These are phyloP conservation scores for Latrodectus hesperus DNA, from an alignment of 2,888 invertebrate species.

Conservation along the genomic window DNA sequence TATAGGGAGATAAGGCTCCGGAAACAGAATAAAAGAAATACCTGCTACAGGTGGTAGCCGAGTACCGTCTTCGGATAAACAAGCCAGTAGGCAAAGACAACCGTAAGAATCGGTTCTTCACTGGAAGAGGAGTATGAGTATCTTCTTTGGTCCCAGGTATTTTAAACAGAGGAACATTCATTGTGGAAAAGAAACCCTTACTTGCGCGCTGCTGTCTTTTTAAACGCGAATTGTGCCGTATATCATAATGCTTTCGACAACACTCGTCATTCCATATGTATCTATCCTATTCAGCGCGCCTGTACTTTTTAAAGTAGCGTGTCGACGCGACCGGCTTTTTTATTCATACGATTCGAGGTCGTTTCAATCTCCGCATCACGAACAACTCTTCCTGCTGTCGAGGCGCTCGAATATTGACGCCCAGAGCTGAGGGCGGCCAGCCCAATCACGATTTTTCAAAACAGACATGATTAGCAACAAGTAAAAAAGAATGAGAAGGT, in stretches of 20 bases:
- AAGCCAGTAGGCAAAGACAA: conserved; percentile 17
- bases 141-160: conserved; percentile 6
- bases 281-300: conserved; percentile 1
- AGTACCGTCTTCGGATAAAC: conserved; percentile 16
- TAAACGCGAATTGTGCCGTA: background rate
- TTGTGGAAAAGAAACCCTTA: background rate
- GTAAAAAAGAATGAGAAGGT: too few relatives aligned
- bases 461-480: too few relatives aligned
- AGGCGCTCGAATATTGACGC: background rate
- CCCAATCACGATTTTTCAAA: too few relatives aligned
- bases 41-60: conserved; percentile 40
- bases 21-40: background rate
- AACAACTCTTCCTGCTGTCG: conserved; percentile 3
- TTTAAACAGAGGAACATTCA: background rate
- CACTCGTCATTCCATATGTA: background rate
- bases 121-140: conserved; percentile 29
- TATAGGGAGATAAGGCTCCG: too few relatives aligned
- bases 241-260: background rate
- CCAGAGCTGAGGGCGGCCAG: background rate
- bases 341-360: conserved; percentile 22
- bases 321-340: background rate
- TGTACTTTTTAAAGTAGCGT: background rate
- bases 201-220: background rate
- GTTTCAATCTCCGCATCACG: conserved; percentile 23
- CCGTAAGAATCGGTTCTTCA: conserved; percentile 9